Base-by-base conservation (phyloP, 2,888 invertebrate genomes). In the Pelosia muscerda region DNA sequence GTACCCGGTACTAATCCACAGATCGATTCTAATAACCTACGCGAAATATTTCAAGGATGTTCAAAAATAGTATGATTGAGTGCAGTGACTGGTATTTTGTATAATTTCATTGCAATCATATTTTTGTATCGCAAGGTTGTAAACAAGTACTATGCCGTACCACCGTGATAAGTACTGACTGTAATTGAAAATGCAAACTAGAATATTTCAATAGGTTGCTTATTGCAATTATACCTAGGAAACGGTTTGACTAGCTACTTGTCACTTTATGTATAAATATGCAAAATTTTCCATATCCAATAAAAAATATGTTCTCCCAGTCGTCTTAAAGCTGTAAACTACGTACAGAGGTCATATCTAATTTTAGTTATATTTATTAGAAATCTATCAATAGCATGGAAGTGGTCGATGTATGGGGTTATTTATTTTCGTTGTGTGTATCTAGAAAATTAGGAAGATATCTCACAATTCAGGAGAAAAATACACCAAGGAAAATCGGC, bases 11-110 rank as follows among this genome's bases (percentile, higher is more conserved):
- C 64, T 42, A 64, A n/a, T 63, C 26, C 25, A 38, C 25, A 15
- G 65, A 49, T 61, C 68, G 69, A 77, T 74, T 68, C 28, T 74
- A 72, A 71, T 76, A 73, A 72, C 78, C 74, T 72, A 75, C 73
- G 55, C 71, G 73, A 83, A 79, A 79, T 77, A 78, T 79, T 82
- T 82, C 85, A 87, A 86, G 84, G 84, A 77, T 82, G 70, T 80
- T 77, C 83, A 85, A 81, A 79, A 81, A 86, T 86, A 84, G 66
- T 60, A 67, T 49, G 49, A 49, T 73, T 66, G 70, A 80, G 73
- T 83, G 79, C 77, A 83, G 55, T 72, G 75, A 73, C 68, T 76
- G 61, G 62, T 76, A 72, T 76, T 73, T 38, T 31, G 22, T 54
- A 54, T 9, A 38, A 61, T 22, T 28, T n/a, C 15, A n/a, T 28